Evolutionary conservation across 2,113 vertebrate species (phyloP), one percentile per base, ranked within the genome.

Genomic region (Gambusia affinis): DNA sequence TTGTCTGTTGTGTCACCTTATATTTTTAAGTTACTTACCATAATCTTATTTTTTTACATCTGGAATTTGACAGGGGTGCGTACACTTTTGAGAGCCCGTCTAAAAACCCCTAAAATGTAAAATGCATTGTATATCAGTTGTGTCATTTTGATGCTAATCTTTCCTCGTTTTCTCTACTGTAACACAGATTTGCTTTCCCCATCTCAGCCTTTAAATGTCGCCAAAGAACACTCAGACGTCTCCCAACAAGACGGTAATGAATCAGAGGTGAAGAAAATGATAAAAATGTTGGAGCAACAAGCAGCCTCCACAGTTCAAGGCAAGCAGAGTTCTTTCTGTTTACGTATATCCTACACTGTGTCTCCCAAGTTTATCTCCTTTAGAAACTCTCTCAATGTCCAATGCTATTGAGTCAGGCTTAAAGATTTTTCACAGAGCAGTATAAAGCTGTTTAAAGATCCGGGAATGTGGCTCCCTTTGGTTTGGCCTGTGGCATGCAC

Each of bases 221-320:
- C 78, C 62, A 76, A 73, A 68, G 28, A 57, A 66, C 84, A 65
- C n/a, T 29, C 64, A 17, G 82, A 64, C 65, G 60, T 73, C 70
- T 75, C 73, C 72, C 68, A 0, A 64, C 87, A 70, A 78, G 54
- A 75, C 2, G 79, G 89, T 10, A 70, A 64, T 10, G 81, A 88
- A 7, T 31, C 82, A 57, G 89, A 91, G 11, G 88, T 94, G 37
- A 60, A 94, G 83, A 87, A 92, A 79, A 94, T 94, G 91, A 95
- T 94, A 78, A 86, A 94, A 76, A 93, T 94, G 30, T 94, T 95
- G 10, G 95, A 95, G 83, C 94, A 95, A 80, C 95, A 96, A 73
- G 85, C 94, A 27, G 91, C 94, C 8, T 94, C 94, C 72, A 89
- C 92, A 79, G 86, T 92, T 74, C 93, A 93, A 92, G 96, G 96